phyloP scores from a whole-genome alignment of 2,113 vertebrate genomes.

The Centropristis striata region DNA sequence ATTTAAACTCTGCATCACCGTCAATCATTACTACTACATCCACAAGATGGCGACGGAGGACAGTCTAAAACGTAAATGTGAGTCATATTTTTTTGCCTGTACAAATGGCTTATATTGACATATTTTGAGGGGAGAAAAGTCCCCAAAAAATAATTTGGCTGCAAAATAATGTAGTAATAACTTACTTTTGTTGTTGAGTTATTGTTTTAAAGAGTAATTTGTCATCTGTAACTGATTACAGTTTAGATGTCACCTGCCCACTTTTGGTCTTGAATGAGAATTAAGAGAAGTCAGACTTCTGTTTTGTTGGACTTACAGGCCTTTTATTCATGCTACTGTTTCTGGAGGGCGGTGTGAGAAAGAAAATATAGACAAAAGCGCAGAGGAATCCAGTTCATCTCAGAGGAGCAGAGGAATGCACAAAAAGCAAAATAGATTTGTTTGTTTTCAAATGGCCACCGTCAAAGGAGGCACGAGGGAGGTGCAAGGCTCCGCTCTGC shows the following conservation, averaged over 20 bases:
- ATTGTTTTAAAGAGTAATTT: not conserved
- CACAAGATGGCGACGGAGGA: too few species aligned
- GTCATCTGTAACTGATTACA: not conserved
- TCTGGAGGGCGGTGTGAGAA: not conserved
- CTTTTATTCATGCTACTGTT: not conserved
- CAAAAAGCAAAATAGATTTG: constrained; percentile 66
- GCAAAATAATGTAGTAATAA: not conserved
- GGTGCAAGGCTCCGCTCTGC: constrained; percentile 44
- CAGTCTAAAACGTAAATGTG: too few species aligned
- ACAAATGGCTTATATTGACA: too few species aligned
- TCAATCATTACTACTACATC: too few species aligned
- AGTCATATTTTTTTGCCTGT: too few species aligned
- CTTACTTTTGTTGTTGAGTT: not conserved
- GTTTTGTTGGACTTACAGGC: not conserved
- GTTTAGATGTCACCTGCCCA: not conserved
- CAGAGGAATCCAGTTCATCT: constrained; percentile 41
- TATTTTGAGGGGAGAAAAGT: too few species aligned
- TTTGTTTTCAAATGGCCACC: constrained; percentile 67
- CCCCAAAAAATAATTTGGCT: too few species aligned
- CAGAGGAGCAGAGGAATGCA: constrained; percentile 30
- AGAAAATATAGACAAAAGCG: constrained; percentile 15
- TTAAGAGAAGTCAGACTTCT: not conserved
- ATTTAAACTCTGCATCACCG: too few species aligned
- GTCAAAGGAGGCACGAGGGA: constrained; percentile 41
- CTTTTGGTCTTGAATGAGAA: not conserved